Percentiles rank a stretch among this genome's conserved stretches.
phyloP scores from a whole-genome alignment of 2,888 invertebrate genomes.

The Zygaena filipendulae region DNA sequence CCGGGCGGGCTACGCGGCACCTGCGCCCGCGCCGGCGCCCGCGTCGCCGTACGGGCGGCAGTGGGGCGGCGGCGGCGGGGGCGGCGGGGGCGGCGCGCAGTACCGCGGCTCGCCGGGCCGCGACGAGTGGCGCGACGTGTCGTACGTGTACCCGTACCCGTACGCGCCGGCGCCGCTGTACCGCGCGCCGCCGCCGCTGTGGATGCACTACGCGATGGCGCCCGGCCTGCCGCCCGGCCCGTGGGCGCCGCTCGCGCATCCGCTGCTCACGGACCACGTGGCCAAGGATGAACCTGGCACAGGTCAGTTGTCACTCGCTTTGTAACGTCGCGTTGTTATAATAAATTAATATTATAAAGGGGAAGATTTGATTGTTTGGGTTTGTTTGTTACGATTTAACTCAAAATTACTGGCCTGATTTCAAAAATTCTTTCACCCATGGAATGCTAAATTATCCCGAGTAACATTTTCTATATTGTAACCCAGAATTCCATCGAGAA shows the following conservation, averaged over 20 bases:
- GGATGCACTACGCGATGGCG: conserved; percentile 53
- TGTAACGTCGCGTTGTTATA: neutral
- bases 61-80: conserved; percentile 15
- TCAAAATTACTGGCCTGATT: neutral
- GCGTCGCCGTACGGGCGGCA: conserved; percentile 22
- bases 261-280: conserved; percentile 57
- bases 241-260: conserved; percentile 63
- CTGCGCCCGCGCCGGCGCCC: conserved; percentile 20
- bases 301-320: conserved; percentile 35
- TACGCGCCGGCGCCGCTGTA: conserved; percentile 53
- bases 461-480: too few species aligned
- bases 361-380: too few species aligned
- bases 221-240: conserved; percentile 59
- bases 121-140: conserved; percentile 38
- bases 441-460: too few species aligned
- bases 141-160: conserved; percentile 48
- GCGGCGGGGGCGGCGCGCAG: conserved; percentile 20
- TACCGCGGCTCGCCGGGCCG: conserved; percentile 20
- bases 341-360: too few species aligned
- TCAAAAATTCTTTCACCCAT: neutral
- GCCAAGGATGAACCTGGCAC: conserved; percentile 70
- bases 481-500: too few species aligned
- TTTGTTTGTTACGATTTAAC: neutral
- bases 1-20: conserved; percentile 30
- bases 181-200: conserved; percentile 46